Conservation (phyloP, 2,888 invertebrate genomes). For the Platerodrilus igneus region DNA sequence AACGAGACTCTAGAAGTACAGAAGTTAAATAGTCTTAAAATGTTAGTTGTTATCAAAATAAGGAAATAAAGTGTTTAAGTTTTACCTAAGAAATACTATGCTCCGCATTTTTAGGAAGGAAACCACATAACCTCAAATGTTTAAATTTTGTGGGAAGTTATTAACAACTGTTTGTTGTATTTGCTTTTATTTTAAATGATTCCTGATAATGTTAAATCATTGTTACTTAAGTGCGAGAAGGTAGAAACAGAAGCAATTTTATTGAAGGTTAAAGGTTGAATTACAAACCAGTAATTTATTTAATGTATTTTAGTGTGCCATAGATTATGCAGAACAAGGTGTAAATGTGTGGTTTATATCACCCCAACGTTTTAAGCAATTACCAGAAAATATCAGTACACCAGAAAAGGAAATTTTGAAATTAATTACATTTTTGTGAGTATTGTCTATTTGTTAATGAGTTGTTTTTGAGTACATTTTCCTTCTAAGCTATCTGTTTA, state of each 20-base stretch:
- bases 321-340: slow-evolving; percentile 40
- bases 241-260: slow-evolving; percentile 16
- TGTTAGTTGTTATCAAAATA: no score
- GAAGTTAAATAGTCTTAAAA: no score
- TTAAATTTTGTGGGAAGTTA: no score
- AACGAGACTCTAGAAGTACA: slow-evolving; percentile 23
- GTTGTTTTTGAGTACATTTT: no score
- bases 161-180: no score
- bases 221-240: slow-evolving; percentile 14
- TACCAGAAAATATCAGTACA: slow-evolving; percentile 36
- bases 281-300: not conserved
- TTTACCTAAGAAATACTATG: no score
- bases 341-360: slow-evolving; percentile 41
- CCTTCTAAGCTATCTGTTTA: no score
- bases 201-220: slow-evolving; percentile 8
- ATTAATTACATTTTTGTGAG: slow-evolving; percentile 44
- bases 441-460: no score
- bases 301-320: slow-evolving; percentile 35
- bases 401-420: slow-evolving; percentile 39
- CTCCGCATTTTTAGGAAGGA: no score
- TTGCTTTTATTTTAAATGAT: slow-evolving; percentile 7
- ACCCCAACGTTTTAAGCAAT: slow-evolving; percentile 34
- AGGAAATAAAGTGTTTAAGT: no score
- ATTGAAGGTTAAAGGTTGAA: slow-evolving; percentile 14
- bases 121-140: no score